Conservation (phyloP, 2,113 vertebrate species). For the Pteronura brasiliensis region DNA sequence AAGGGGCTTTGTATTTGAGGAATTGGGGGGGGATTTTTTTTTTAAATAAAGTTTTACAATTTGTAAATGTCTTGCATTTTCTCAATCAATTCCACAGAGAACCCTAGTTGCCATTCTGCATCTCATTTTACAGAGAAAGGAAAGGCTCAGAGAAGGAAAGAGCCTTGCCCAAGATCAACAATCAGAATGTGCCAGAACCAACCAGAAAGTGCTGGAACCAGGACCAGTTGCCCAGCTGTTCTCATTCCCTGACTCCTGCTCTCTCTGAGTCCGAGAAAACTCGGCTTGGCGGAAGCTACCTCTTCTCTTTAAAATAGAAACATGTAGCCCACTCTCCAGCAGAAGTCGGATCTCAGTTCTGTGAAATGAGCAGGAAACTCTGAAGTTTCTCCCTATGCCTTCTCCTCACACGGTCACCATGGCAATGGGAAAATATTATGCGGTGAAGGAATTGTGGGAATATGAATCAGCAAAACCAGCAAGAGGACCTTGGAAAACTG, state of each 20-base stretch:
- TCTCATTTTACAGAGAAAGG: background rate
- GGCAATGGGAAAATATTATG: conserved; percentile 86
- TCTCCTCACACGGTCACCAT: conserved; percentile 79
- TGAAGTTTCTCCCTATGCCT: conserved; percentile 66
- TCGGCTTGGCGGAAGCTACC: background rate
- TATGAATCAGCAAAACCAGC: conserved; percentile 82
- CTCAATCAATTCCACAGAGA: background rate
- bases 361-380: conserved; percentile 58
- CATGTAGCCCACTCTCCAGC: background rate
- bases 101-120: background rate
- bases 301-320: background rate
- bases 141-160: background rate
- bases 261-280: fast-evolving
- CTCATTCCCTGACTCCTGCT: background rate
- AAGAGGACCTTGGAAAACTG: conserved; percentile 73
- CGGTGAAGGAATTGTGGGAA: conserved; percentile 80
- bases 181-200: background rate
- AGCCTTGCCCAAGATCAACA: background rate
- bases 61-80: background rate
- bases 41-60: background rate
- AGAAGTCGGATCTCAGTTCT: conserved; percentile 39
- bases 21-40: background rate
- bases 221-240: background rate
- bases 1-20: background rate
- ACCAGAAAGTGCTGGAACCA: background rate